Evolutionary conservation across 2,113 vertebrate genomes (phyloP), one percentile per base, ranked within the genome.

Genomic region (Centropristis striata): DNA sequence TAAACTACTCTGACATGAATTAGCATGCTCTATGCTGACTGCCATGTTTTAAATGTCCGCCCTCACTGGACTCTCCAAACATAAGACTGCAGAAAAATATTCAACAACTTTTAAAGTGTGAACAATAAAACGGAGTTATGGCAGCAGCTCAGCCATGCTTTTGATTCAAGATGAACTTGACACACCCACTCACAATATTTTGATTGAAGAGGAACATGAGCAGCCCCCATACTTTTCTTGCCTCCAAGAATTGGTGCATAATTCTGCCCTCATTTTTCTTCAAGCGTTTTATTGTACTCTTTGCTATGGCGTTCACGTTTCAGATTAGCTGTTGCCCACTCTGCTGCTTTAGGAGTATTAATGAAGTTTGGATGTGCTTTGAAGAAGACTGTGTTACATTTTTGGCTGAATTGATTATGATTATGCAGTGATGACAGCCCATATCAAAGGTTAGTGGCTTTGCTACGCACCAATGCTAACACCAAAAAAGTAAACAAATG

Each of bases 291-390:
- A 74, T 71, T 61, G 42, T 70, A 13, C 55, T 55, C 39, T 82
- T 15, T 84, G 64, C 78, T 66, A 83, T 83, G 66, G 60, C 41
- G 18, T 68, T 83, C 88, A 90, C 80, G 66, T 89, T 69, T 25
- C 71, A 65, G 63, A 69, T 63, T 46, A 79, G 78, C 71, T 61
- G 65, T 54, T 84, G 78, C 84, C 81, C 68, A 60, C 86, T 65
- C 65, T 13, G 42, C 83, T 53, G 72, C 37, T 63, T 75, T 70
- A 78, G 81, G 74, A 78, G 54, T 90, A 86, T 91, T 88, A 92
- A 92, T 91, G 84, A 91, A 53, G 86, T 88, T 93, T 82, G 79
- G 78, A 92, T 86, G 66, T 60, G 74, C 85, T 90, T 86, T 90
- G 87, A 90, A 86, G 85, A 90, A 73, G 65, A 39, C 70, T 46